Base-by-base conservation (phyloP, 2,888 invertebrate genomes). In the Cataglyphis rosenhaueri region DNA sequence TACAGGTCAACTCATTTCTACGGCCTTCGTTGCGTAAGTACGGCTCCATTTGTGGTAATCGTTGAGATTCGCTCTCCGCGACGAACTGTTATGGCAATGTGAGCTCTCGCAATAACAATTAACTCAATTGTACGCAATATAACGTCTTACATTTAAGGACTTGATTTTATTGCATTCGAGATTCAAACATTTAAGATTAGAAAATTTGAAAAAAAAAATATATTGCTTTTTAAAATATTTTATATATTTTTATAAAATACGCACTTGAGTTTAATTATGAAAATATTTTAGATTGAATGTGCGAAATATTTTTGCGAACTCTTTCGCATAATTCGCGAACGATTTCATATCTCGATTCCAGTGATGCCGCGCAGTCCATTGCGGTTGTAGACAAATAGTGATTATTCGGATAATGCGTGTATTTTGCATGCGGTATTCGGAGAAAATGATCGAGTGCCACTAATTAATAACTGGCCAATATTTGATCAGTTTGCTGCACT, bases 381-480 rank as follows among this genome's bases (percentile, higher is more conserved):
- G 21, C 41, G 44, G 48, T 10, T 38, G 78, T 55, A 25, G 8
- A 41, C 52, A 81, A 83, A 44, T 35, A 71, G 44, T 44, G 59
- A 35, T 71, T 35, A 44, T 79, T 79, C 44, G 78, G 32, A n/a
- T 79, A 71, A 79, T 59, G 71, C 78, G 82, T 64, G 70, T 79
- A 68, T 59, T 82, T 78, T 64, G 79, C 55, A 38, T 79, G 70
- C 38, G 52, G 59, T 61, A 68, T 44, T 79, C 65, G 35, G 79
- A 65, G 55, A 79, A 83, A 83, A 83, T 83, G 79, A 79, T 38
- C 57, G 82, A 79, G 59, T 81, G 83, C 38, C 65, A 66, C 73
- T 88, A 86, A 88, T 88, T 88, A 88, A 86, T 81, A 71, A 88
- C 48, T 29, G 61, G 48, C 70, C 82, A 81, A 86, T 88, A 81